Evolutionary conservation across 2,888 invertebrate species (phyloP).

Genomic region (Caenorhabditis sp.): DNA sequence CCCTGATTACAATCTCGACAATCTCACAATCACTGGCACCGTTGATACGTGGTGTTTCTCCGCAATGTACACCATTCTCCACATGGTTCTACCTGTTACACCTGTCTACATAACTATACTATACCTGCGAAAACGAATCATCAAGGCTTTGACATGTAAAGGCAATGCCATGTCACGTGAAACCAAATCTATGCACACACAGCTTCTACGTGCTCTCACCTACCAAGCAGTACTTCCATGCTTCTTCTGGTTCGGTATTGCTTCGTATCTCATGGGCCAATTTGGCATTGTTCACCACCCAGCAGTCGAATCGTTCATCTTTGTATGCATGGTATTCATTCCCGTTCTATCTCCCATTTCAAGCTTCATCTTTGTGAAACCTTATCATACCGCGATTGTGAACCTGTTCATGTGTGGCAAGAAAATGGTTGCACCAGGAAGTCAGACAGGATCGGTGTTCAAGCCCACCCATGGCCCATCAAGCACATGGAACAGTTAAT

Average conservation of each 20-base stretch:
- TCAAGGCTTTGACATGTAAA: conserved; percentile 5
- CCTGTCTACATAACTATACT: conserved; percentile 16
- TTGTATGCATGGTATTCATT: conserved; percentile 1
- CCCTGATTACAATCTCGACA: conserved; percentile 30
- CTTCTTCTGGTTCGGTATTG: conserved; percentile 18
- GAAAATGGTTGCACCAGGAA: not conserved
- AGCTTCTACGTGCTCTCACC: conserved; percentile 22
- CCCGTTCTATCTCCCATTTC: not conserved
- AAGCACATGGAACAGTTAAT: not conserved
- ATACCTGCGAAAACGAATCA: conserved; percentile 10
- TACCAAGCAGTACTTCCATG: conserved; percentile 17
- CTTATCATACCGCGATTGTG: not conserved
- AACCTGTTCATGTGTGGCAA: not conserved
- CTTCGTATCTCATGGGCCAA: conserved; percentile 12
- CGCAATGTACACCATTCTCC: conserved; percentile 20
- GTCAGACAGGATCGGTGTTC: not conserved
- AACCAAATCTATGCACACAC: conserved; percentile 17
- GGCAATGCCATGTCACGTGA: conserved; percentile 5
- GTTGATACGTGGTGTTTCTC: conserved; percentile 10
- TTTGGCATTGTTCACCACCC: conserved; percentile 17
- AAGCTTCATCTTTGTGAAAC: not conserved
- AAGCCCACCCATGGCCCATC: not conserved
- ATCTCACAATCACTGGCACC: conserved; percentile 16
- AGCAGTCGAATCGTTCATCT: conserved; percentile 11
- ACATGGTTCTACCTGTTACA: conserved; percentile 21